phyloP scores from a whole-genome alignment of 1,140 invertebrate genomes.

The Brachionus asplanchnoidis region DNA sequence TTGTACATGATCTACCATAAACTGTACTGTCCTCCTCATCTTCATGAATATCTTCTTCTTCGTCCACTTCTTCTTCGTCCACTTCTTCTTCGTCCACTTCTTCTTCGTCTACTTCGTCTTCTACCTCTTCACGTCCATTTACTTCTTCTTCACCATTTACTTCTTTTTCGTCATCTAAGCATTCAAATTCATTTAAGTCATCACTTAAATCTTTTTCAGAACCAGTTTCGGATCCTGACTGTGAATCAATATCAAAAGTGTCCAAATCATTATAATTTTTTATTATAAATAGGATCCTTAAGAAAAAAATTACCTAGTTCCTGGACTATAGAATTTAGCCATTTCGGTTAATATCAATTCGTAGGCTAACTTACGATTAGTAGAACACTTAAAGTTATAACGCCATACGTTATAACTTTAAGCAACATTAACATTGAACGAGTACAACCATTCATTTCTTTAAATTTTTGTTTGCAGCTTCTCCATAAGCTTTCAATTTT shows the following conservation, averaged over 20 bases:
- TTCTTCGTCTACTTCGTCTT: not conserved
- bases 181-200: not conserved
- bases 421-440: not conserved
- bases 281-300: not conserved
- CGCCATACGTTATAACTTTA: not conserved
- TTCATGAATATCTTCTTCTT: not conserved
- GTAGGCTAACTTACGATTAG: not conserved
- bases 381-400: not conserved
- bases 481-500: no score
- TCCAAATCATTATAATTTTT: no score
- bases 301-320: not conserved
- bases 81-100: no score
- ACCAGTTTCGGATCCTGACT: not conserved
- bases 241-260: not conserved
- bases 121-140: no score
- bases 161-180: no score
- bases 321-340: not conserved
- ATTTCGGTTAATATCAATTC: not conserved
- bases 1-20: not conserved
- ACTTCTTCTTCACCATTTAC: no score
- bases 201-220: not conserved
- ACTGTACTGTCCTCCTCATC: not conserved
- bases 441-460: not conserved
- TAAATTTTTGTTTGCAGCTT: no score
- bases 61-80: no score